These are phyloP conservation scores for Hippopotamyrus pictus DNA, from an alignment of 2,797 vertebrate species.

Conservation along the genomic window DNA sequence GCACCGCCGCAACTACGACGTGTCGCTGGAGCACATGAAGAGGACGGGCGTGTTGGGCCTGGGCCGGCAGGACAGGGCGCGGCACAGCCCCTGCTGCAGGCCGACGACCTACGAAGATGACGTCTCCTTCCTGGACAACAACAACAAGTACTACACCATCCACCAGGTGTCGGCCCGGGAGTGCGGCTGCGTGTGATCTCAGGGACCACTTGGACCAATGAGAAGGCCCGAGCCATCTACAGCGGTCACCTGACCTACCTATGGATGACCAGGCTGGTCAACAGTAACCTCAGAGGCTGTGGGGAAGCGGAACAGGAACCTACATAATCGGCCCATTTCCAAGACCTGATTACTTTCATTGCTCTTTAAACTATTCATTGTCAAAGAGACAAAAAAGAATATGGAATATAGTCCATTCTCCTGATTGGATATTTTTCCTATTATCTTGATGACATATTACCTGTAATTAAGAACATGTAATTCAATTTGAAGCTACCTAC, in stretches of 20 bases:
- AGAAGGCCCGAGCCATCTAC: neutral
- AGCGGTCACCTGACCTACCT: neutral
- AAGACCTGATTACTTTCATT: neutral
- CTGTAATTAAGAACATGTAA: neutral
- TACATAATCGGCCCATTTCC: neutral
- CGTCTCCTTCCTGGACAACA: conserved; percentile 69
- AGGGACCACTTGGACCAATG: neutral
- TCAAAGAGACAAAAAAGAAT: neutral
- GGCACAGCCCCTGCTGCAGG: conserved; percentile 72
- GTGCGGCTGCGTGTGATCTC: conserved; percentile 70
- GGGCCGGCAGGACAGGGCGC: conserved; percentile 60
- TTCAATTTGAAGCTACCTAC: neutral
- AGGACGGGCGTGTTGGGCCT: conserved; percentile 53
- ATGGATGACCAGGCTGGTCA: neutral
- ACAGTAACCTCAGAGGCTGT: neutral
- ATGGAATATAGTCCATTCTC: conserved; percentile 11
- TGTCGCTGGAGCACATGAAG: conserved; percentile 65
- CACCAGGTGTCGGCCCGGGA: conserved; percentile 69
- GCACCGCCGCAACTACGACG: conserved; percentile 67
- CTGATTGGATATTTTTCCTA: conserved; percentile 7
- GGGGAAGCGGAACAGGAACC: neutral
- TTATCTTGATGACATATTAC: neutral
- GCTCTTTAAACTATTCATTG: neutral
- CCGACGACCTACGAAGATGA: conserved; percentile 70
- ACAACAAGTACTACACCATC: conserved; percentile 71